Evolutionary conservation across 2,797 vertebrate species (phyloP), one percentile per base, ranked within the genome.

Genomic region (Champsocephalus gunnari): DNA sequence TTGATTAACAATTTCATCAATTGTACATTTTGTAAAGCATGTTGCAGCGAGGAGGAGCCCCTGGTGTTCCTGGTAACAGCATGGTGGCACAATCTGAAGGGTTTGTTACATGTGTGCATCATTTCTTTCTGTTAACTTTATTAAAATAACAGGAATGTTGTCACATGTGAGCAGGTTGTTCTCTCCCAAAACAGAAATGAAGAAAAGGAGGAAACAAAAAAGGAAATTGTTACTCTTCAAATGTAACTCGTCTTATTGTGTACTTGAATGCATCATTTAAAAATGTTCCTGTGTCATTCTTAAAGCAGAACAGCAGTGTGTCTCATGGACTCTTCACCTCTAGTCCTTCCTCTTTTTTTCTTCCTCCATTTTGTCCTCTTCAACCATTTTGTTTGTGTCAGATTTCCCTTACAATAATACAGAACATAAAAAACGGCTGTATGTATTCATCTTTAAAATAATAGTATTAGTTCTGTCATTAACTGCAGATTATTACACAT

Each of bases 361-460:
- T 72, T 69, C 72, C 47, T 73, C 72, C 72, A 79, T 73, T 65
- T 81, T 57, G 59, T 72, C 17, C n/a, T 59, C 28, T 60, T 60
- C 68, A 54, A 8, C 63, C 66, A 73, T 50, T 68, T 65, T 82
- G 69, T 74, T 63, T 63, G 45, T 48, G 17, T 32, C 13, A 21
- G 5, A 44, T 59, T 64, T 3, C 0, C 51, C 1, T 17, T 0
- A 1, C 4, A 61, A 65, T 49, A 16, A 12, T 5, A 16, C 9
- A 64, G 19, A 63, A 53, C 19, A 60, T 45, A 3, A 45, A 38
- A 34, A 64, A n/a, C 5, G 1, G 17, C 13, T 48, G 4, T 50
- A 12, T 32, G 3, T 60, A 43, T 41, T 12, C 7, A 32, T 41
- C 14, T 14, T 45, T 7, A 44, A 14, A 53, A 47, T 65, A 38